Evolutionary conservation across 2,888 invertebrate species (phyloP).

Genomic region (Parascotia fuliginaria): DNA sequence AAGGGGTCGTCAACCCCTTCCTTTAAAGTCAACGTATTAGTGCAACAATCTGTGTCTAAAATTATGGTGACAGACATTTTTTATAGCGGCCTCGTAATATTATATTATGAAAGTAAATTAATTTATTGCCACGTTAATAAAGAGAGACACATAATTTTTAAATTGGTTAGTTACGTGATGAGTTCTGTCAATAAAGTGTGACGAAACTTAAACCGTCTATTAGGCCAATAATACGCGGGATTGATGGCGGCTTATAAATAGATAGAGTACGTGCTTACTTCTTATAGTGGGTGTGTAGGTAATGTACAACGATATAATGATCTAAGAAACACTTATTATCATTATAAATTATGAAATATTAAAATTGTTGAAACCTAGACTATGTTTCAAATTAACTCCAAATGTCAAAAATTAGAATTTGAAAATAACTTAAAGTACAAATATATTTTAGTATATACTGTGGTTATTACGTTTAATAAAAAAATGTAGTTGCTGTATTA

Average conservation of each 20-base stretch:
- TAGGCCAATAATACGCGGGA: constrained; percentile 38
- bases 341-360: no score
- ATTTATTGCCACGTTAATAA: constrained; percentile 76
- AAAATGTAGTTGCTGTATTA: no score
- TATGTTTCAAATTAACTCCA: no score
- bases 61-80: constrained; percentile 80
- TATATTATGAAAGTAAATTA: constrained; percentile 75
- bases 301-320: constrained; percentile 5
- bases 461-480: no score
- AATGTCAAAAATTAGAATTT: no score
- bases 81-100: constrained; percentile 70
- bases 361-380: no score
- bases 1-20: constrained; percentile 77
- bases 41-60: constrained; percentile 81
- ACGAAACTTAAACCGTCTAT: constrained; percentile 44
- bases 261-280: constrained; percentile 21
- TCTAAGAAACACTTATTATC: neutral
- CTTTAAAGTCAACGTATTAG: constrained; percentile 69
- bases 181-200: constrained; percentile 47
- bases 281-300: constrained; percentile 7
- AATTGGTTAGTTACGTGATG: constrained; percentile 56
- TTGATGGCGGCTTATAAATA: constrained; percentile 41
- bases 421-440: no score
- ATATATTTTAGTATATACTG: no score
- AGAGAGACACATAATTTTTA: constrained; percentile 63